phyloP scores from a whole-genome alignment of 2,113 vertebrate species.

The Phaethon lepturus region DNA sequence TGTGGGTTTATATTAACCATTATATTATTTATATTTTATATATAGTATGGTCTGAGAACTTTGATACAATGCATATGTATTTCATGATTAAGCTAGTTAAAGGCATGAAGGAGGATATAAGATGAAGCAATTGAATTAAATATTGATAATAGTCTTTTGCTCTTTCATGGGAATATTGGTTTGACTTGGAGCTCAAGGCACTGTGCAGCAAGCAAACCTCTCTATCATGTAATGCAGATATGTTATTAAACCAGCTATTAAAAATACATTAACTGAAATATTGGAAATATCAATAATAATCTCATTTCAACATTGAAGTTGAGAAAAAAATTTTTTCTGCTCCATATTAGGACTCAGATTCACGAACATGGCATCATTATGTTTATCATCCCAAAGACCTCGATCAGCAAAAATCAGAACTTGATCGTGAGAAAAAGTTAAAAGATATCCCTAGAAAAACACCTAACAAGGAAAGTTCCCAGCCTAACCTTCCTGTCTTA shows the following conservation, averaged over 20 bases:
- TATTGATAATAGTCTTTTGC: constrained; percentile 26
- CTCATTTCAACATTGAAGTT: background rate
- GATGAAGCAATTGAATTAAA: constrained; percentile 36
- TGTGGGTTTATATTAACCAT: constrained; percentile 27
- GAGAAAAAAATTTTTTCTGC: background rate
- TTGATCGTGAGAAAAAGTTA: constrained; percentile 84
- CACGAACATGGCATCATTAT: constrained; percentile 90
- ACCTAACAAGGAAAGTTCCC: constrained; percentile 85
- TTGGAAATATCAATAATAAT: background rate
- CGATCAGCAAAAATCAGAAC: constrained; percentile 88
- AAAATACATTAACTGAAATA: background rate
- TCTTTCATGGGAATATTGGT: constrained; percentile 35
- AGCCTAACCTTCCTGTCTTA: constrained; percentile 78
- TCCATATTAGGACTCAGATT: constrained; percentile 87
- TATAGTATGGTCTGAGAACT: background rate
- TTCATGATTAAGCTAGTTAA: constrained; percentile 50
- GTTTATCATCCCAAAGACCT: constrained; percentile 92
- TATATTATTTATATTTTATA: constrained; percentile 9
- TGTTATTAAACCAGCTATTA: constrained; percentile 23
- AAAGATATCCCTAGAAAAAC: constrained; percentile 89
- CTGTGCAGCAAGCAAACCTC: background rate
- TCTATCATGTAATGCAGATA: background rate
- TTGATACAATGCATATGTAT: constrained; percentile 16
- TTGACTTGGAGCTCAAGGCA: constrained; percentile 23
- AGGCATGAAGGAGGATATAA: constrained; percentile 21